A percentile compares a stretch with the other conserved stretches of the same genome.
Conservation (phyloP, 2,888 invertebrate genomes). For the Ichneumoninae sp. region DNA sequence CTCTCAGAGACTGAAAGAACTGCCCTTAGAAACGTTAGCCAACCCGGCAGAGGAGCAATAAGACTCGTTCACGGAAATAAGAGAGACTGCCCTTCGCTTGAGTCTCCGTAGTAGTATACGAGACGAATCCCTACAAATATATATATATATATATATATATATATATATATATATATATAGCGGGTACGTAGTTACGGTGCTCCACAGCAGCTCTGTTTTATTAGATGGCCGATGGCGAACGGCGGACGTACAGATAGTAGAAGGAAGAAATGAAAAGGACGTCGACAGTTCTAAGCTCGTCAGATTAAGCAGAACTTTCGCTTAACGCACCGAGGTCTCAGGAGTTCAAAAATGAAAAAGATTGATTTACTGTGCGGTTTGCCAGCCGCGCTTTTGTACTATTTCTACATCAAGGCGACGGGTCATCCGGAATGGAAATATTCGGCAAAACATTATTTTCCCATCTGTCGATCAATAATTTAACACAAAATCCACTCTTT, state of each 20-base stretch:
- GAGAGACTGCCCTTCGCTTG: slow-evolving; percentile 40
- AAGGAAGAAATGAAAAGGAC: slow-evolving; percentile 4
- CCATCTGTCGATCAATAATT: no score
- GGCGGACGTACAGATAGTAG: slow-evolving; percentile 37
- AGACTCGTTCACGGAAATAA: slow-evolving; percentile 59
- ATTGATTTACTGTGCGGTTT: not conserved
- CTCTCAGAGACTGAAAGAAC: slow-evolving; percentile 24
- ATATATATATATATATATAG: slow-evolving; percentile 18
- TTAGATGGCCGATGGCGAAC: slow-evolving; percentile 51
- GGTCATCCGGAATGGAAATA: no score
- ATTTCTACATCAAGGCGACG: not conserved
- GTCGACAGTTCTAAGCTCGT: not conserved
- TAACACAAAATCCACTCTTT: no score
- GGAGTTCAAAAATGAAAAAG: not conserved
- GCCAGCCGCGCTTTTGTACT: not conserved
- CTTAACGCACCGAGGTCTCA: not conserved
- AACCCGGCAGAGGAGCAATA: slow-evolving; percentile 55
- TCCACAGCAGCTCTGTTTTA: slow-evolving; percentile 51
- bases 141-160: slow-evolving; percentile 28
- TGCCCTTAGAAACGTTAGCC: slow-evolving; percentile 55
- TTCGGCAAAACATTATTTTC: no score
- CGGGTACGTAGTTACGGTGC: slow-evolving; percentile 23
- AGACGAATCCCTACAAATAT: slow-evolving; percentile 15
- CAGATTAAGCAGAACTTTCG: not conserved
- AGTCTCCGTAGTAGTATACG: slow-evolving; percentile 39